These are phyloP conservation scores for Hirtodrosophila duncani DNA, from an alignment of 2,888 invertebrate genomes.

Conservation along the genomic window DNA sequence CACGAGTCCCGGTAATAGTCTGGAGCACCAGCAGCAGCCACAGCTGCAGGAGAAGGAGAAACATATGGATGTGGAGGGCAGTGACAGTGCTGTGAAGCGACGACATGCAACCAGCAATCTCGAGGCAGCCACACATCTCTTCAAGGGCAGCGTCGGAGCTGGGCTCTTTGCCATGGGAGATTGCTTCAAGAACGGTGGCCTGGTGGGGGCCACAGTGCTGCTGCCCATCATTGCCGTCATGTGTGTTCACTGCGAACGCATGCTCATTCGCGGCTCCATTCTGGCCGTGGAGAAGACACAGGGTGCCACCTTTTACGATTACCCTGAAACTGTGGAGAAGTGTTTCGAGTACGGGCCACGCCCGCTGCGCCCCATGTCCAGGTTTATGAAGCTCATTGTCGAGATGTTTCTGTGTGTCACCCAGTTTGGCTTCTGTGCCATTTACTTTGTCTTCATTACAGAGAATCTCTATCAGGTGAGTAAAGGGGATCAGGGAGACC, in stretches of 20 bases:
- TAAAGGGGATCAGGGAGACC: too few species aligned
- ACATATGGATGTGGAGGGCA: constrained; percentile 34
- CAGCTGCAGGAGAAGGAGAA: not conserved
- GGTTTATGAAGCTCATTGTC: constrained; percentile 84
- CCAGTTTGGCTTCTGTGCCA: constrained; percentile 98
- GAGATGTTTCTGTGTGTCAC: constrained; percentile 94
- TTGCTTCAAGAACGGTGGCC: constrained; percentile 93
- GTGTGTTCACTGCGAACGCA: constrained; percentile 94
- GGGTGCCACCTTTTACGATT: constrained; percentile 82
- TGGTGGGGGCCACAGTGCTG: constrained; percentile 87
- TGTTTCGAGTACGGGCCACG: constrained; percentile 87
- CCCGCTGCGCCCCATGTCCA: constrained; percentile 81
- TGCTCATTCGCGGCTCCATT: constrained; percentile 81
- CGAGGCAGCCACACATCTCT: constrained; percentile 92
- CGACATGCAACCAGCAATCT: constrained; percentile 82
- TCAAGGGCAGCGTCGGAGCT: constrained; percentile 97
- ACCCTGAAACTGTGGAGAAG: constrained; percentile 90
- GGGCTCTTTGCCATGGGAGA: constrained; percentile 97
- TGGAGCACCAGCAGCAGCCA: constrained; percentile 18
- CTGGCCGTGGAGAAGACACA: constrained; percentile 68
- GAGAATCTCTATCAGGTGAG: constrained; percentile 85
- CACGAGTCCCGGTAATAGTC: constrained; percentile 15
- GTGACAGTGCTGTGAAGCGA: constrained; percentile 31
- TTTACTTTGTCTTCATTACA: constrained; percentile 96
- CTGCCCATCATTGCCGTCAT: constrained; percentile 91